phyloP scores from a whole-genome alignment of 2,113 vertebrate genomes.

The Lonchura striata region DNA sequence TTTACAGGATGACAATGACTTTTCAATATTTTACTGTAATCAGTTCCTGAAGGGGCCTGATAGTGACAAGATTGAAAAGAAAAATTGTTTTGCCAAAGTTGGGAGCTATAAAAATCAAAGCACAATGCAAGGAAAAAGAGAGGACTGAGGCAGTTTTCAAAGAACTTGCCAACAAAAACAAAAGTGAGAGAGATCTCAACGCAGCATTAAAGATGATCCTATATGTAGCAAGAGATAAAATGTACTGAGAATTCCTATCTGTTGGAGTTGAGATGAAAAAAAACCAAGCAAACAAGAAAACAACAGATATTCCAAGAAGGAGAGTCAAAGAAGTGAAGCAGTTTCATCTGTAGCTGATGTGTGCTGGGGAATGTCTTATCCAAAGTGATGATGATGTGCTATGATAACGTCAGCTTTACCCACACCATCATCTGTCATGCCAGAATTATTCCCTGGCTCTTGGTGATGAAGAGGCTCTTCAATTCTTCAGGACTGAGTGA shows the following conservation, averaged over 20 bases:
- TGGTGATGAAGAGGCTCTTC: background rate
- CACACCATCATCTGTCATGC: background rate
- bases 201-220: background rate
- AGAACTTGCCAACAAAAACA: background rate
- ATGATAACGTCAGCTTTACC: constrained; percentile 5
- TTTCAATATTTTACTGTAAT: background rate
- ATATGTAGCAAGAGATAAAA: too few species aligned
- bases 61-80: background rate
- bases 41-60: background rate
- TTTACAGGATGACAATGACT: background rate
- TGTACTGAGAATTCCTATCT: background rate
- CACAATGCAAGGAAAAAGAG: background rate
- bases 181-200: background rate
- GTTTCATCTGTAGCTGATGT: background rate
- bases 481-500: background rate
- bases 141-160: background rate
- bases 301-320: background rate
- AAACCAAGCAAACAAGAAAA: background rate
- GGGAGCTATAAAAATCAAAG: background rate
- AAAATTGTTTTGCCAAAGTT: background rate
- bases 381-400: background rate
- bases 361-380: background rate
- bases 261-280: background rate
- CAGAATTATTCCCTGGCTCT: background rate
- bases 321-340: background rate